Percentiles rank a stretch among this genome's conserved stretches.
These are phyloP conservation scores for Megaustenia siamemsis DNA, from an alignment of 2,888 invertebrate species.

Conservation along the genomic window DNA sequence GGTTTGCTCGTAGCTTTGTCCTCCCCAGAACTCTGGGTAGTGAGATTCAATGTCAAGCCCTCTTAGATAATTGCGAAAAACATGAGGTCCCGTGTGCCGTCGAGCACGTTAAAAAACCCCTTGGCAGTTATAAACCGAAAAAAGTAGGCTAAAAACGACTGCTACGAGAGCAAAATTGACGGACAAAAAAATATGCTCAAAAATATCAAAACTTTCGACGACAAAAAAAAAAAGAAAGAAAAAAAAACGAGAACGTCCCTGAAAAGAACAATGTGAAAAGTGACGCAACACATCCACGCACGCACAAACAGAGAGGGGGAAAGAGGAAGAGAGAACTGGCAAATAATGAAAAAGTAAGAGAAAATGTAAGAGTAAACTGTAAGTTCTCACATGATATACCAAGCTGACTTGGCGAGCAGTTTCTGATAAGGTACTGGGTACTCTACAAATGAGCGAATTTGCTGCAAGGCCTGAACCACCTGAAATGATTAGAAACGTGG, in stretches of 20 bases:
- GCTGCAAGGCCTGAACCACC: slow-evolving; percentile 1
- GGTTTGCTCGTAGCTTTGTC: too few species aligned
- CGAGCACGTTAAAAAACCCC: too few species aligned
- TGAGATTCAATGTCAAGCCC: too few species aligned
- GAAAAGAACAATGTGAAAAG: neutral
- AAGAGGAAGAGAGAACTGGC: too few species aligned
- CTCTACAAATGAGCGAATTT: slow-evolving; percentile 2
- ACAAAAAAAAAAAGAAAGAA: neutral
- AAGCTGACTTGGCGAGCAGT: neutral
- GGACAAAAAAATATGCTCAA: too few species aligned
- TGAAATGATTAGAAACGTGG: neutral
- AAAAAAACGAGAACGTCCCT: neutral
- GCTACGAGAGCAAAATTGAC: too few species aligned
- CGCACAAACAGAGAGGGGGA: neutral
- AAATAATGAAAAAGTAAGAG: neutral
- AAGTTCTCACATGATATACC: slow-evolving; percentile 32
- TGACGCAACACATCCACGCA: neutral
- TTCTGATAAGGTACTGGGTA: slow-evolving; percentile 27
- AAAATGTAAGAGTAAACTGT: neutral
- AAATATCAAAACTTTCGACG: too few species aligned
- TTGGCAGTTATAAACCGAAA: too few species aligned
- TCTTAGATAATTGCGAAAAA: too few species aligned
- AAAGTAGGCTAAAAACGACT: too few species aligned
- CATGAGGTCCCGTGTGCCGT: too few species aligned
- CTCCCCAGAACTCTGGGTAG: too few species aligned